Base-by-base conservation (phyloP, 2,888 invertebrate genomes). In the Ormyrus nitidulus region DNA sequence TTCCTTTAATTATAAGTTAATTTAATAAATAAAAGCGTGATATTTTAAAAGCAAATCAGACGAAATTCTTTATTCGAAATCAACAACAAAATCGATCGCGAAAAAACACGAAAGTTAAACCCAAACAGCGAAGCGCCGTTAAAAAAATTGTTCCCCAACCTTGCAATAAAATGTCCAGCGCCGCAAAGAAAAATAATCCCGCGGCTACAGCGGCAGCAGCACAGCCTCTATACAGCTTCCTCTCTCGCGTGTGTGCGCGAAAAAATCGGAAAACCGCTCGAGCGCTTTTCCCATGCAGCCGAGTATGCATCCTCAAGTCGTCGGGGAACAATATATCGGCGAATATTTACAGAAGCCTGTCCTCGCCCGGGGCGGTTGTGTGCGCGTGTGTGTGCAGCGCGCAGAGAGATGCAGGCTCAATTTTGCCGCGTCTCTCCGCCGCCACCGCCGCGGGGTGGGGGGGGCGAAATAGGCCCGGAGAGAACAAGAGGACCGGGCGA, bases 301-400 rank as follows among this genome's bases (percentile, higher is more conserved):
- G n/a, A 34, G 34, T 5, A 11, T 10, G n/a, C 13, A 10, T 65
- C 70, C 65, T 64, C 62, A 69, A 70, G 59, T 61, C 66, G 11
- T 6, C 56, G 51, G 80, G 66, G 72, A 80, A 80, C 68, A 80
- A 80, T 80, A 80, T 72, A 71, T 75, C 66, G 59, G 34, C 76
- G 81, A 79, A 81, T 81, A 79, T 81, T 81, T 81, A 79, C 81
- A 79, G 64, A 79, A 72, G 75, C 72, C 58, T 58, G 72, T 75
- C 66, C 72, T 75, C 75, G 75, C 81, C 74, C 56, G 10, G 11
- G 74, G 77, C 74, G 44, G 70, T 65, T 58, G 54, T 61, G 54
- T 56, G 44, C 10, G 44, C 13, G 58, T 66, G 58, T 59, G 44
- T 51, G 59, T 11, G 53, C 48, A 44, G 51, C 5, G 53, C 19